phyloP scores from a whole-genome alignment of 37 sponge, comb jelly and placozoan species.

The Theonella swinhoei region DNA sequence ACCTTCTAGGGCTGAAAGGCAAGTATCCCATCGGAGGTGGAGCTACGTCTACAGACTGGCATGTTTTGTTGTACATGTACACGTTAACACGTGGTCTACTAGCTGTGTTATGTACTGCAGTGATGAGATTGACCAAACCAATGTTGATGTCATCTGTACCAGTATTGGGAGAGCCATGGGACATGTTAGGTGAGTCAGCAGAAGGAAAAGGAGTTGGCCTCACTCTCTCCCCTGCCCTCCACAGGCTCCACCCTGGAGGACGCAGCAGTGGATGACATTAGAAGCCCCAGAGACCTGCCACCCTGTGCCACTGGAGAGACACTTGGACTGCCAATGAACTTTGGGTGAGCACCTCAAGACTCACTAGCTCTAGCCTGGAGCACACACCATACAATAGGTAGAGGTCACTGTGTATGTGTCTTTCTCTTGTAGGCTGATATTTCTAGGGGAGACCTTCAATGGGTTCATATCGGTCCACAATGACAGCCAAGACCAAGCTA shows the following conservation, averaged over 20 bases:
- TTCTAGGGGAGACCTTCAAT: conserved; percentile 85
- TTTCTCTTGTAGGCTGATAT: conserved; percentile 41
- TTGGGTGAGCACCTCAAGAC: not conserved
- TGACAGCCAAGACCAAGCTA: conserved; percentile 69
- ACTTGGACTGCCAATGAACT: conserved; percentile 17
- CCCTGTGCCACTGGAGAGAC: conserved; percentile 31
- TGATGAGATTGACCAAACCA: conserved; percentile 77
- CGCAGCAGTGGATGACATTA: conserved; percentile 15
- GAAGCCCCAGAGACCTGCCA: conserved; percentile 23
- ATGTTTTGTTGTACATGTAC: not conserved
- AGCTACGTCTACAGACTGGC: not conserved
- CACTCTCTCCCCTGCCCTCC: not conserved
- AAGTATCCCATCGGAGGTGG: not conserved
- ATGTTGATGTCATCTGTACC: conserved; percentile 27
- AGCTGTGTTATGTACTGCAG: conserved; percentile 31
- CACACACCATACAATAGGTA: no score
- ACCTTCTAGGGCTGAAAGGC: conserved; percentile 30
- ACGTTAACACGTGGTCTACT: not conserved
- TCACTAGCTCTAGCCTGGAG: no score
- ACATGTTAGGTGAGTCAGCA: conserved; percentile 58
- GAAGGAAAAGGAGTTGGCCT: no score
- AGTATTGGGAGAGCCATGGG: conserved; percentile 53
- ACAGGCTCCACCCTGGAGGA: conserved; percentile 28
- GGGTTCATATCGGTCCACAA: conserved; percentile 74
- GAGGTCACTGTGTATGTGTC: not conserved